Base-by-base conservation (phyloP, 2,888 invertebrate species). In the Adelognathus sp. region DNA sequence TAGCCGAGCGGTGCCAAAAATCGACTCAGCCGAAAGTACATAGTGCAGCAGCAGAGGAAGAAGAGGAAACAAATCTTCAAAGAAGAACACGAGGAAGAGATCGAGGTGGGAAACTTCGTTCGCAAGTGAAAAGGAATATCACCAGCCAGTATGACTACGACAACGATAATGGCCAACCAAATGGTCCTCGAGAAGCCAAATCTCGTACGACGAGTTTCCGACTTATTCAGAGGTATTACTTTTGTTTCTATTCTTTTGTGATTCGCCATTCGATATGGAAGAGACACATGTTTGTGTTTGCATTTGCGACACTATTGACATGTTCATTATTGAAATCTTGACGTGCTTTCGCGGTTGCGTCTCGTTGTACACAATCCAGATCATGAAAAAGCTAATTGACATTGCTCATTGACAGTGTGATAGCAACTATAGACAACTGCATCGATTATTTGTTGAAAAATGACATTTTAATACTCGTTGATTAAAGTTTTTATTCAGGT, bases 141-240 rank as follows among this genome's bases (percentile, higher is more conserved):
- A 75, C 36, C 56, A 29, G 41, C 29, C 39, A 76, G 69, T n/a
- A 86, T 84, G 85, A 74, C 81, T 16, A 78, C 81, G 18, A 66
- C 77, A 41, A 36, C 80, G 24, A 84, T 70, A 60, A 82, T 82
- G 66, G 81, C 86, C 31, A 83, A 87, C 41, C 75, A 84, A 27
- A 81, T 81, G 39, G 74, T 80, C 21, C 54, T 87, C 29, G 82
- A 84, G 63, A 84, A 87, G 66, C 84, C 85, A 44, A 90, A 89
- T 18, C 82, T 91, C 24, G 90, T 85, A 1, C 85, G 90, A 80
- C 87, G 90, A 58, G 89, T 90, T 60, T 89, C 90, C 73, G 87
- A 90, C 72, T 86, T 90, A 85, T 86, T 91, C 56, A 91, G 86
- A 87, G 91, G 91, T 90, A 84, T 85, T 69, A 66, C 33, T 44